These are phyloP conservation scores for Grapholita molesta DNA, from an alignment of 1,140 invertebrate genomes.

Conservation along the genomic window DNA sequence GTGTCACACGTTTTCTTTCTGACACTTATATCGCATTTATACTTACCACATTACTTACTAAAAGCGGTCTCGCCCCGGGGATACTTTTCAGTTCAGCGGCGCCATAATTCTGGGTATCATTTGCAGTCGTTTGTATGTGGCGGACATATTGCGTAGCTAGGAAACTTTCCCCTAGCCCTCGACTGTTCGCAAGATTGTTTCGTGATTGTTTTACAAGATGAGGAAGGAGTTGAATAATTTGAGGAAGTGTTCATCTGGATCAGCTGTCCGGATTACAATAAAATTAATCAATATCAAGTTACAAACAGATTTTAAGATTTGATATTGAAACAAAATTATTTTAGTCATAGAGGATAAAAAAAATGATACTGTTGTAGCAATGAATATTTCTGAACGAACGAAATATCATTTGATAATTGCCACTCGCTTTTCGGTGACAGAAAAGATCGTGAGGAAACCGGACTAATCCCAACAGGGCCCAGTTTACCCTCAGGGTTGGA, in stretches of 20 bases:
- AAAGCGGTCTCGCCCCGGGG: not conserved
- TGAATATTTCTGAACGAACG: no score
- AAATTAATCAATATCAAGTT: not conserved
- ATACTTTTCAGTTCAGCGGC: constrained; percentile 19
- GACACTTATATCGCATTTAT: not conserved
- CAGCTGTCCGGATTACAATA: not conserved
- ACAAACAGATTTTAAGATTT: not conserved
- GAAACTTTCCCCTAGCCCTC: constrained; percentile 64
- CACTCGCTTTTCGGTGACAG: no score
- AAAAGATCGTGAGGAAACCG: no score
- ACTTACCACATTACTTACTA: not conserved
- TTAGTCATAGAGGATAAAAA: no score
- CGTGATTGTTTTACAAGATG: constrained; percentile 56
- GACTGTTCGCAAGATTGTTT: constrained; percentile 62
- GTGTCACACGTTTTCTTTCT: not conserved
- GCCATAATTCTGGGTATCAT: constrained; percentile 40
- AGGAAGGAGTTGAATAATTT: not conserved
- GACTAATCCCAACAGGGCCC: no score
- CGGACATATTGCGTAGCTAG: constrained; percentile 40
- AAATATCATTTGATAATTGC: no score
- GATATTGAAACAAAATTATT: no score
- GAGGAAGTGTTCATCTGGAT: not conserved
- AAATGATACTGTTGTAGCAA: no score
- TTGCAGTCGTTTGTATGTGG: constrained; percentile 67
- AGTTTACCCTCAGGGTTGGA: no score